Evolutionary conservation across 2,113 vertebrate genomes (phyloP), one percentile per base, ranked within the genome.

Genomic region (Leptocoma aspasia): DNA sequence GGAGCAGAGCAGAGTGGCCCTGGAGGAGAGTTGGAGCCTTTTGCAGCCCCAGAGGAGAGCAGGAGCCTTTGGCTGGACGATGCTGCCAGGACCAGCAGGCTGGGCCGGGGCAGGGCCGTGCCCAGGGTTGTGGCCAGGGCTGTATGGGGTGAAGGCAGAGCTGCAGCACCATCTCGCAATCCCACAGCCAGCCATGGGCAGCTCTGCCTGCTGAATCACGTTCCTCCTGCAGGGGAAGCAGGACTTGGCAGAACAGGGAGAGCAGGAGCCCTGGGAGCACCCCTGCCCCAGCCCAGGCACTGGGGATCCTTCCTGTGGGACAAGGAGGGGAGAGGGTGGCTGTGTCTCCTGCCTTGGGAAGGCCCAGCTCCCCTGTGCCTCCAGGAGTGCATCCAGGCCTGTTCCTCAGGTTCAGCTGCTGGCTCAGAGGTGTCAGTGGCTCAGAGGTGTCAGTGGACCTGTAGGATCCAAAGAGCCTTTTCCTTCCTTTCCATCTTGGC

Each of bases 61-160:
- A 0, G 41, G 31, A 86, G 47, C 71, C 41, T 44, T 70, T 47
- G 2, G 5, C n/a, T 37, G 84, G 18, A 3, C 0, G 1, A 2
- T 5, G 3, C 65, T 35, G 60, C 33, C 3, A 26, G 66, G 52
- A 41, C 42, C 22, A 0, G 1, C 9, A 8, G 77, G 15, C 84
- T 49, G 60, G 59, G 24, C 12, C 2, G 2, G 57, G 39, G 28
- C 91, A 54, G 70, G 85, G 63, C 27, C 8, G 6, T 10, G 30
- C 30, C 75, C 60, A 42, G 26, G 39, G 28, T 20, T 8, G 35
- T 63, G 35, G 47, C 31, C 5, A 16, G 53, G 31, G 53, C 17
- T 54, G 31, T 2, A 6, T 0, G 1, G 61, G 56, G 56, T 2
- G 0, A 17, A 33, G 61, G 78, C 61, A 70, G 79, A 66, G 57